phyloP scores from a whole-genome alignment of 2,797 vertebrate species.

The Chromis chromis region DNA sequence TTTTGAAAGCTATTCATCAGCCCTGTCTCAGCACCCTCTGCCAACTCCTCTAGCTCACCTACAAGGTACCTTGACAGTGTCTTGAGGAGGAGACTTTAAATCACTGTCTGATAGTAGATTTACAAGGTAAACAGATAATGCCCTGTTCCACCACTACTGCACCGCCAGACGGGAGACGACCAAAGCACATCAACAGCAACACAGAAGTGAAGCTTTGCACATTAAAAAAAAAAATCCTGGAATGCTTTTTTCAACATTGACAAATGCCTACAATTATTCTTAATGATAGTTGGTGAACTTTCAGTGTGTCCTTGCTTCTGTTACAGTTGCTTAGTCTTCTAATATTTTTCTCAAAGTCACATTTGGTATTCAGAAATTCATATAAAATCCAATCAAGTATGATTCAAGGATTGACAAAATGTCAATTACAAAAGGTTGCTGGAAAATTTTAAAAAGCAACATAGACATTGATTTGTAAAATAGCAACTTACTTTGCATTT shows the following conservation, averaged over 20 bases:
- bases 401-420: not conserved
- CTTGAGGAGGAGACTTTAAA: conserved; percentile 23
- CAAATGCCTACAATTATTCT: not conserved
- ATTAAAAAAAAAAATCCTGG: conserved; percentile 1
- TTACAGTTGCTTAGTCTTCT: not conserved
- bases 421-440: not conserved
- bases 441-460: not conserved
- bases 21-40: conserved; percentile 13
- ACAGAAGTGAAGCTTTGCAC: not conserved
- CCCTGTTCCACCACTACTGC: conserved; percentile 5
- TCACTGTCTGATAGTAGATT: conserved; percentile 35
- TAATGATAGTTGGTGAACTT: not conserved
- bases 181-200: conserved; percentile 1
- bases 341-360: not conserved
- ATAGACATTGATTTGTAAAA: not conserved
- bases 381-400: not conserved
- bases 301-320: not conserved
- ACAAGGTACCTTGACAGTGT: conserved; percentile 30
- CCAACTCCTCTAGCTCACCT: conserved; percentile 18
- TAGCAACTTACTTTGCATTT: not conserved
- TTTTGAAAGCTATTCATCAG: conserved; percentile 36
- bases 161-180: not conserved
- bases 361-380: not conserved
- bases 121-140: conserved; percentile 26
- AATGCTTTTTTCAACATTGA: not conserved